These are phyloP conservation scores for Ostrea denselamellosa DNA, from an alignment of 1,140 invertebrate species.

Conservation along the genomic window DNA sequence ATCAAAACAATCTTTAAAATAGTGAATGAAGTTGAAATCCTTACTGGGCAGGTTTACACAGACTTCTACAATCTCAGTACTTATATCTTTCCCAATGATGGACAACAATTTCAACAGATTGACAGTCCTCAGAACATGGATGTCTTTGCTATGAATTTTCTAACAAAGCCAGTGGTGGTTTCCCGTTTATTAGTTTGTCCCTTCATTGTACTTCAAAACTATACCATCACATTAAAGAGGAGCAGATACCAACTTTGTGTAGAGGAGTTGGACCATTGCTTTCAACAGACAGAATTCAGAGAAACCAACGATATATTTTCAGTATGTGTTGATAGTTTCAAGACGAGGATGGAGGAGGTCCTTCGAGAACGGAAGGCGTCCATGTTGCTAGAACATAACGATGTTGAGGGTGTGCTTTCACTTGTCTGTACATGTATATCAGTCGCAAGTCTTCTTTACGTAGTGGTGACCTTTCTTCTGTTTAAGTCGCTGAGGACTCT, in stretches of 20 bases:
- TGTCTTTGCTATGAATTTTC: too few relatives aligned
- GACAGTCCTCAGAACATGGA: not conserved
- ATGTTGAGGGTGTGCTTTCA: not conserved
- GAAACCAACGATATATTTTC: not conserved
- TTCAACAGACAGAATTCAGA: not conserved
- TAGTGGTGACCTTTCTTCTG: conserved; percentile 39
- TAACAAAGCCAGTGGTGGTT: not conserved
- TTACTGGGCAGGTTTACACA: not conserved
- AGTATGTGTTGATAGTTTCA: not conserved
- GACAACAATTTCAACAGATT: not conserved
- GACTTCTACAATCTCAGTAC: not conserved
- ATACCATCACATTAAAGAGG: not conserved
- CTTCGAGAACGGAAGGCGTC: not conserved
- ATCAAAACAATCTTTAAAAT: not conserved
- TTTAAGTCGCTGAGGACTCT: conserved; percentile 47
- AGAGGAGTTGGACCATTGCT: not conserved
- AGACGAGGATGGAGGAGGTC: not conserved
- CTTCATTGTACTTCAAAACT: not conserved
- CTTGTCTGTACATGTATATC: conserved; percentile 45
- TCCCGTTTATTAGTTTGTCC: not conserved
- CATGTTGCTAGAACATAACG: not conserved
- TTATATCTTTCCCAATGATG: not conserved
- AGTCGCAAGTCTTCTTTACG: conserved; percentile 46
- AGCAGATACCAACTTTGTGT: not conserved
- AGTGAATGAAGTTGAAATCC: not conserved